Conservation (phyloP, 2,888 invertebrate genomes). For the Galeruca laticollis region DNA sequence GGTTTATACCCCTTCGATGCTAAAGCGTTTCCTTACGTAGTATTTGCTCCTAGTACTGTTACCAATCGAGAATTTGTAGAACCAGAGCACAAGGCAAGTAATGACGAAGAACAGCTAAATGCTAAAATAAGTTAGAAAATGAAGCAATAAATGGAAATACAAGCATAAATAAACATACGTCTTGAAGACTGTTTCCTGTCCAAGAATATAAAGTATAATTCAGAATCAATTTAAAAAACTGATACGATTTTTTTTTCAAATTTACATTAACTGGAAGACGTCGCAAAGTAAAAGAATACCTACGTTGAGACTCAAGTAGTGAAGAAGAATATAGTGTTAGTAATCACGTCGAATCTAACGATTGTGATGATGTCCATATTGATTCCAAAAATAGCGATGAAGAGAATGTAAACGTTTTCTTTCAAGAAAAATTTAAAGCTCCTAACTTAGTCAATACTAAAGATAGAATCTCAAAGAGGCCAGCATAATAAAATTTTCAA, state of each 20-base stretch:
- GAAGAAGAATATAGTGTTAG: background rate
- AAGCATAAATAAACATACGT: background rate
- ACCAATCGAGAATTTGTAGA: too few relatives aligned
- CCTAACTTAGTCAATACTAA: slow-evolving; percentile 7
- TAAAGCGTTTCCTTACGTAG: too few relatives aligned
- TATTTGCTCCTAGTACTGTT: too few relatives aligned
- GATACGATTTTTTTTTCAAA: background rate
- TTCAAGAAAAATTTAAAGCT: slow-evolving; percentile 8
- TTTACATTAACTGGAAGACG: background rate
- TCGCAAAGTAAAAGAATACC: background rate
- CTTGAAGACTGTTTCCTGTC: background rate
- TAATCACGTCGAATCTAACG: too few relatives aligned
- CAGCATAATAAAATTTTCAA: too few relatives aligned
- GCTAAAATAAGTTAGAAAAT: too few relatives aligned
- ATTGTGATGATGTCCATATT: too few relatives aligned
- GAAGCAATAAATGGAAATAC: too few relatives aligned
- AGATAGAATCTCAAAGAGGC: background rate
- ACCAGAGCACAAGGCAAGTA: too few relatives aligned
- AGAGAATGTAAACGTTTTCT: slow-evolving; percentile 11
- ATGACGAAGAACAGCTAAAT: too few relatives aligned
- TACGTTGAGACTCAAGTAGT: background rate
- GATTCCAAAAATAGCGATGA: too few relatives aligned
- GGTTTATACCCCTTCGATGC: too few relatives aligned
- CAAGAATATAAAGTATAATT: background rate
- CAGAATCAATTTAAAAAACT: background rate